phyloP scores from a whole-genome alignment of 2,797 vertebrate genomes.

The Hyperoplus lanceolatus region DNA sequence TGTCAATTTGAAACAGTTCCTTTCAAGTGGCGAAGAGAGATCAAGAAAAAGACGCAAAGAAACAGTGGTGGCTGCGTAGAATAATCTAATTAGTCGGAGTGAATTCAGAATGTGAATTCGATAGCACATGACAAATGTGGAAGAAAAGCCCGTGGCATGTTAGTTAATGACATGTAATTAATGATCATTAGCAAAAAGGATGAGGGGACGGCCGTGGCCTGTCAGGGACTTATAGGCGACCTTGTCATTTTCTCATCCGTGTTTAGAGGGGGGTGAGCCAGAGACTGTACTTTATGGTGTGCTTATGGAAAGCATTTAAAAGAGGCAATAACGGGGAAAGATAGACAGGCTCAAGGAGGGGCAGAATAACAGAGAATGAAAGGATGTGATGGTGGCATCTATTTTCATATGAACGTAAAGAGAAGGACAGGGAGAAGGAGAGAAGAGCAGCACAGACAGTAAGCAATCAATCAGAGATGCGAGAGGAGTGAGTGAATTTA shows the following conservation, averaged over 20 bases:
- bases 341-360: constrained; percentile 2
- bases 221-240: constrained; percentile 64
- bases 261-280: constrained; percentile 29
- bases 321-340: constrained; percentile 14
- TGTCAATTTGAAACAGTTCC: background rate
- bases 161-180: constrained; percentile 86
- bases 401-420: constrained; percentile 49
- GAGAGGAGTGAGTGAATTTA: constrained; percentile 66
- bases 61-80: constrained; percentile 59
- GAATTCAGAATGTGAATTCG: constrained; percentile 78
- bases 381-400: constrained; percentile 9
- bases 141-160: constrained; percentile 82
- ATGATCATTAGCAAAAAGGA: constrained; percentile 83
- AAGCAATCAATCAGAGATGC: constrained; percentile 67
- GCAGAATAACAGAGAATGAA: background rate
- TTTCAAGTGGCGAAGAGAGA: constrained; percentile 44
- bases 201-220: constrained; percentile 64
- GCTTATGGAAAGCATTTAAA: constrained; percentile 13
- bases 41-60: constrained; percentile 67
- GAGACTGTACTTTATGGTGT: constrained; percentile 1
- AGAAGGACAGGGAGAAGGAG: constrained; percentile 45
- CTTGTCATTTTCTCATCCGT: constrained; percentile 62
- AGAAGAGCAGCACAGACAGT: constrained; percentile 41
- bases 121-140: constrained; percentile 83
- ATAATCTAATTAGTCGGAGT: constrained; percentile 83